These are phyloP conservation scores for Cheilosia vulpina DNA, from an alignment of 2,888 invertebrate genomes.

Conservation along the genomic window DNA sequence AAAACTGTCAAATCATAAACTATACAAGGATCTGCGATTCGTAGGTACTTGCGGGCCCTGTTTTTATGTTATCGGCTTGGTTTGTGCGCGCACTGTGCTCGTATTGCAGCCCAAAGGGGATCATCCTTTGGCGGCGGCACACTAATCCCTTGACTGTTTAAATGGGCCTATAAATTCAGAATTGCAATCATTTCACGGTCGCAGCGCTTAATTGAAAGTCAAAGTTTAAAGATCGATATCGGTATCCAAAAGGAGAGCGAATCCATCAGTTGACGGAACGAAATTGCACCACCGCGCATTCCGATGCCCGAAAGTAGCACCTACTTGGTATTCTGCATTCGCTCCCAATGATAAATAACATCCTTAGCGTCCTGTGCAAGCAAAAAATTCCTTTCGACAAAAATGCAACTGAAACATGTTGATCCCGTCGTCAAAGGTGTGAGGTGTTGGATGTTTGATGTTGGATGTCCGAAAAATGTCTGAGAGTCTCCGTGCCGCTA, in stretches of 20 bases:
- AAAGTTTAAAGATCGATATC: slow-evolving; percentile 74
- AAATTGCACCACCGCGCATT: background rate
- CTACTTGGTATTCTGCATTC: slow-evolving; percentile 65
- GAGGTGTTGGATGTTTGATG: slow-evolving; percentile 40
- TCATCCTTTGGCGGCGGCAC: slow-evolving; percentile 60
- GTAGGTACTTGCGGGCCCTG: slow-evolving; percentile 1
- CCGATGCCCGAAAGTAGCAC: slow-evolving; percentile 11
- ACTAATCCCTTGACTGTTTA: slow-evolving; percentile 70
- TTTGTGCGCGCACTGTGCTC: background rate
- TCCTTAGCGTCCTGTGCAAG: slow-evolving; percentile 30
- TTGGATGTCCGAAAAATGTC: slow-evolving; percentile 39
- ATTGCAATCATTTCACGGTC: slow-evolving; percentile 71
- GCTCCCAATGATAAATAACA: slow-evolving; percentile 60
- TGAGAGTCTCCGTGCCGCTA: slow-evolving; percentile 19
- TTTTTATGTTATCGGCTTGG: slow-evolving; percentile 16
- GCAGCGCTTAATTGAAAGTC: slow-evolving; percentile 71
- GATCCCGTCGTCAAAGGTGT: slow-evolving; percentile 46
- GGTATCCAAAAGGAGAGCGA: background rate
- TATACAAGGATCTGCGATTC: slow-evolving; percentile 54
- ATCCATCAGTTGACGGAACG: slow-evolving; percentile 30
- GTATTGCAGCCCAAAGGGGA: slow-evolving; percentile 37
- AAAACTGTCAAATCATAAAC: slow-evolving; percentile 76
- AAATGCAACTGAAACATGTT: slow-evolving; percentile 44
- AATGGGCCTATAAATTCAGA: slow-evolving; percentile 71
- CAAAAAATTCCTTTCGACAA: slow-evolving; percentile 20